Percentiles rank a stretch among this genome's conserved stretches.
Evolutionary conservation across 2,888 invertebrate genomes (phyloP).

Genomic region (Drosophila lutescens): DNA sequence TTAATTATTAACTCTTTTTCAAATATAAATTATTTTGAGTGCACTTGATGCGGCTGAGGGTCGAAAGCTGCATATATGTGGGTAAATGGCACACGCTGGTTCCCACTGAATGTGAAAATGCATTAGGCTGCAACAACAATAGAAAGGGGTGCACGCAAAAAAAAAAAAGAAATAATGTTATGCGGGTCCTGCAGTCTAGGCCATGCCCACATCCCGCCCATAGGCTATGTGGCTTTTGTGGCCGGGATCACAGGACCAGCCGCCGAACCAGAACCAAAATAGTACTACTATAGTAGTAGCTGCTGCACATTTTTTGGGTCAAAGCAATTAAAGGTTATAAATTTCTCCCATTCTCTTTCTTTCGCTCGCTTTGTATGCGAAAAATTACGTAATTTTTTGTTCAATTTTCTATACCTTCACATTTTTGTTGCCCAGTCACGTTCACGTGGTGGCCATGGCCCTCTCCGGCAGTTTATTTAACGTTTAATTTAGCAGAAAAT

Average conservation of each 20-base stretch:
- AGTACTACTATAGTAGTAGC: constrained; percentile 5
- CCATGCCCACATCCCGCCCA: constrained; percentile 41
- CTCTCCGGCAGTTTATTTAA: constrained; percentile 67
- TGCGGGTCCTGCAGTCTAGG: constrained; percentile 41
- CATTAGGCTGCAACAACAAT: constrained; percentile 60
- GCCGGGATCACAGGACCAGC: constrained; percentile 44
- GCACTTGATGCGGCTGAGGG: not conserved
- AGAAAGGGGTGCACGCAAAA: constrained; percentile 3
- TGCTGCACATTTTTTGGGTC: constrained; percentile 76
- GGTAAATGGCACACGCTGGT: constrained; percentile 69
- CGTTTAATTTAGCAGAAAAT: constrained; percentile 79
- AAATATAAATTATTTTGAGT: not conserved
- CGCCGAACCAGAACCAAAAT: constrained; percentile 6
- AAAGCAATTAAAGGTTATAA: constrained; percentile 81
- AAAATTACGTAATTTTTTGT: constrained; percentile 55
- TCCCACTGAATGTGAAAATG: constrained; percentile 68
- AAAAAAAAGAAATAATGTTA: constrained; percentile 41
- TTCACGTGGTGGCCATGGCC: constrained; percentile 35
- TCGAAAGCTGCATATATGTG: constrained; percentile 49
- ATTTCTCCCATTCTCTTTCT: constrained; percentile 48
- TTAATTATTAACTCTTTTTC: not conserved
- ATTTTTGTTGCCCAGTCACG: constrained; percentile 50
- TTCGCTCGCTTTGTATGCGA: constrained; percentile 48
- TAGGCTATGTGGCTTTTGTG: constrained; percentile 76
- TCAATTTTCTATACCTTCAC: constrained; percentile 29